These are phyloP conservation scores for Eudasyphora cyanicolor DNA, from an alignment of 2,888 invertebrate species.

Conservation along the genomic window DNA sequence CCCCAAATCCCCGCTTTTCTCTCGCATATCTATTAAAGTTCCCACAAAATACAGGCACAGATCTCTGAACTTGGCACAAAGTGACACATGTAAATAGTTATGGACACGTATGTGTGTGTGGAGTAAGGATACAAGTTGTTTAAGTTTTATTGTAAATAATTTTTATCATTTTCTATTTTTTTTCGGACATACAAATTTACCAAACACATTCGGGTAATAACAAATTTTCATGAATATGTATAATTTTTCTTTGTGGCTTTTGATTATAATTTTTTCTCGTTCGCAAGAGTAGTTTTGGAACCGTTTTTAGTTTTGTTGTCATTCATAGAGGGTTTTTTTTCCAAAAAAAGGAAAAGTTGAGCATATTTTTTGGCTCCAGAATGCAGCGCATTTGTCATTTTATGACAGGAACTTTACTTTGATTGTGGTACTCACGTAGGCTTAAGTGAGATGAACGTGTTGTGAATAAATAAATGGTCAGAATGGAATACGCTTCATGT, in stretches of 20 bases:
- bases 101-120: background rate
- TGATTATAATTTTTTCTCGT: conserved; percentile 1
- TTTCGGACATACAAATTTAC: background rate
- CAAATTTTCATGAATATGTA: conserved; percentile 38
- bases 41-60: conserved; percentile 39
- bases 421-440: conserved; percentile 67
- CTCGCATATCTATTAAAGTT: conserved; percentile 40
- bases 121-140: no score
- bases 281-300: background rate
- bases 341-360: conserved; percentile 40
- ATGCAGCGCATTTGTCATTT: conserved; percentile 66
- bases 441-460: conserved; percentile 69
- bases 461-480: conserved; percentile 63
- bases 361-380: conserved; percentile 60
- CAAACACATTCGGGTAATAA: conserved; percentile 1
- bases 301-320: background rate
- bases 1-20: background rate
- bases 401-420: conserved; percentile 68
- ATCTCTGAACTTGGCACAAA: background rate
- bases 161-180: conserved; percentile 55
- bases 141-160: conserved; percentile 41
- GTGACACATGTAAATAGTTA: background rate
- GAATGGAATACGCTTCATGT: background rate
- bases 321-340: conserved; percentile 5
- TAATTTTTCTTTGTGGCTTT: conserved; percentile 58